Percentiles rank a stretch among this genome's conserved stretches.
Evolutionary conservation across 2,888 invertebrate species (phyloP).

Genomic region (Pherbina coryleti): DNA sequence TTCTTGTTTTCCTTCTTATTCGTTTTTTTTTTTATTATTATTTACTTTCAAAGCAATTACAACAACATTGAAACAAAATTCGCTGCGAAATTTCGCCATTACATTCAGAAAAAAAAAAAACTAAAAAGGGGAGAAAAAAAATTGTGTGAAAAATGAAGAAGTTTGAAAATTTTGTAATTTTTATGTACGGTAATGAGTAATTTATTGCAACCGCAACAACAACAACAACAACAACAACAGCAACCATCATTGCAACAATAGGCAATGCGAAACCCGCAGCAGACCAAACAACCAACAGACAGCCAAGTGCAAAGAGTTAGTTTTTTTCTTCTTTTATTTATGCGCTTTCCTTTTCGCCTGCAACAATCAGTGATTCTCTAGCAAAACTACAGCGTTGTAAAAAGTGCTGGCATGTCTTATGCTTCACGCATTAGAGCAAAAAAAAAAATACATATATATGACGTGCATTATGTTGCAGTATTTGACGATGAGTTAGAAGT

Average conservation of each 20-base stretch:
- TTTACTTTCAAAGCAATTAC: background rate
- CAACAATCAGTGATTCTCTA: background rate
- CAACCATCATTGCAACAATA: background rate
- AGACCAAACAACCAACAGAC: background rate
- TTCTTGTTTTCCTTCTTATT: too few relatives aligned
- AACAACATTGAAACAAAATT: background rate
- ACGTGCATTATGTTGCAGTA: background rate
- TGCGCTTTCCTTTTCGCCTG: conserved; percentile 3
- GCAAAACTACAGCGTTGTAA: background rate
- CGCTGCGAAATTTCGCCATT: background rate
- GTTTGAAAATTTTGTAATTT: conserved; percentile 27
- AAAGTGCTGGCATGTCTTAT: background rate
- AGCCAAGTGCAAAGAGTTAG: background rate
- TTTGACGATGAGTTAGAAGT: background rate
- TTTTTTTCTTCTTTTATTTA: background rate
- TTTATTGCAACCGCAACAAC: conserved; percentile 10
- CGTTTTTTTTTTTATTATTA: too few relatives aligned
- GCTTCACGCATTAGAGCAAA: background rate
- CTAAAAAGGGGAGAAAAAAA: background rate
- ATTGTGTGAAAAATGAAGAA: background rate
- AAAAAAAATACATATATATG: too few relatives aligned
- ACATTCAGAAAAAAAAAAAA: background rate
- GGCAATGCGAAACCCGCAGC: background rate
- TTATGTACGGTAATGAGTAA: conserved; percentile 19
- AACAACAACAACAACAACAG: background rate